phyloP scores from a whole-genome alignment of 2,888 invertebrate genomes.

The Carcina quercana region DNA sequence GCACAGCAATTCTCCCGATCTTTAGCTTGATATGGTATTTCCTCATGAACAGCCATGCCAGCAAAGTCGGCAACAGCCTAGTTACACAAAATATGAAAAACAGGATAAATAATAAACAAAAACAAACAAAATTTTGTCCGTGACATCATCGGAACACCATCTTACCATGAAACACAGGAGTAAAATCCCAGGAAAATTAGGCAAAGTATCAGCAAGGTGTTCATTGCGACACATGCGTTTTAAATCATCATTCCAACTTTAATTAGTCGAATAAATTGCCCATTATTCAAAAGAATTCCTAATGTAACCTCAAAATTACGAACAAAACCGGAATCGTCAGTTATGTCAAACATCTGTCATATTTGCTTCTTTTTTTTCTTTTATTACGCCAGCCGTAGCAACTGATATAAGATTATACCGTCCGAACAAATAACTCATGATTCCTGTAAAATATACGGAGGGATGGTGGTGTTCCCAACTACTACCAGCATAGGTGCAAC shows the following conservation, averaged over 20 bases:
- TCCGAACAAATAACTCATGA: too few relatives aligned
- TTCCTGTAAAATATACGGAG: too few relatives aligned
- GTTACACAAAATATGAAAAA: constrained; percentile 27
- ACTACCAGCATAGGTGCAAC: too few relatives aligned
- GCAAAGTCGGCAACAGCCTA: constrained; percentile 84
- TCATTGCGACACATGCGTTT: constrained; percentile 45
- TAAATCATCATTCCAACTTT: constrained; percentile 23
- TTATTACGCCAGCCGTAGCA: too few relatives aligned
- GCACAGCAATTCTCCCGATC: constrained; percentile 87
- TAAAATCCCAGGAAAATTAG: constrained; percentile 63
- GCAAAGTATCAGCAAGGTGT: constrained; percentile 46
- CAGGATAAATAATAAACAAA: constrained; percentile 40
- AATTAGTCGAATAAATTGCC: neutral
- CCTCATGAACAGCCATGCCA: constrained; percentile 87
- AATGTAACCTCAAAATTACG: neutral
- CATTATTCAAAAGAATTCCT: neutral
- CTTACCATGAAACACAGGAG: constrained; percentile 77
- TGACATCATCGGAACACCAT: constrained; percentile 23
- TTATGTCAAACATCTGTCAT: too few relatives aligned
- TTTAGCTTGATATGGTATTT: constrained; percentile 86
- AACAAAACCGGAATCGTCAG: neutral
- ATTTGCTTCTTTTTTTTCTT: too few relatives aligned
- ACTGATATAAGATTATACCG: too few relatives aligned
- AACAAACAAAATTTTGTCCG: constrained; percentile 28
- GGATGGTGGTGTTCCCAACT: too few relatives aligned